Evolutionary conservation across 2,888 invertebrate genomes (phyloP).

Genomic region (Aromia moschata): DNA sequence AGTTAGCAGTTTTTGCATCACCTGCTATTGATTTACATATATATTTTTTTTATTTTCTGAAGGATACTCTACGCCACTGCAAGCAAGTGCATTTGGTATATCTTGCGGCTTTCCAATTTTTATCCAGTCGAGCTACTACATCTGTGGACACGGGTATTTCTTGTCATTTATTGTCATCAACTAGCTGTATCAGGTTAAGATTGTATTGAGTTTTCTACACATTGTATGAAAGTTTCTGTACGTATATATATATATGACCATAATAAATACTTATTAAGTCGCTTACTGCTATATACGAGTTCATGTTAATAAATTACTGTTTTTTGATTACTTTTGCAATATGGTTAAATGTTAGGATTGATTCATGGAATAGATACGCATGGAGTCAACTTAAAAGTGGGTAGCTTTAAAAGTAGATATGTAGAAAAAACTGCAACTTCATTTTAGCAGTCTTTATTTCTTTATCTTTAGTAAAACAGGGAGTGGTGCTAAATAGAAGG

Average conservation of each 20-base stretch:
- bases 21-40: no score
- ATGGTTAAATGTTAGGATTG: neutral
- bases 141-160: slow-evolving; percentile 47
- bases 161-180: slow-evolving; percentile 47
- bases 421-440: slow-evolving; percentile 2
- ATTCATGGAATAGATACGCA: neutral
- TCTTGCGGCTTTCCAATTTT: slow-evolving; percentile 44
- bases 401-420: no score
- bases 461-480: neutral
- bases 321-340: slow-evolving; percentile 11
- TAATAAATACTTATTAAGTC: slow-evolving; percentile 21
- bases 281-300: slow-evolving; percentile 14
- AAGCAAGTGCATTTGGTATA: slow-evolving; percentile 24
- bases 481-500: neutral
- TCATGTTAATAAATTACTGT: slow-evolving; percentile 20
- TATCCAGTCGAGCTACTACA: slow-evolving; percentile 32
- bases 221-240: slow-evolving; percentile 18
- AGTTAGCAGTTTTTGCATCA: no score
- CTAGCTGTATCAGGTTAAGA: slow-evolving; percentile 28
- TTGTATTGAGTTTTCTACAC: slow-evolving; percentile 15
- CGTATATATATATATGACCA: slow-evolving; percentile 15
- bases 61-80: slow-evolving; percentile 16
- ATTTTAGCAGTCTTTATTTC: neutral
- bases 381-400: neutral
- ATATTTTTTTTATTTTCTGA: no score